Conservation (phyloP, 2,888 invertebrate genomes). For the Nomada flava region DNA sequence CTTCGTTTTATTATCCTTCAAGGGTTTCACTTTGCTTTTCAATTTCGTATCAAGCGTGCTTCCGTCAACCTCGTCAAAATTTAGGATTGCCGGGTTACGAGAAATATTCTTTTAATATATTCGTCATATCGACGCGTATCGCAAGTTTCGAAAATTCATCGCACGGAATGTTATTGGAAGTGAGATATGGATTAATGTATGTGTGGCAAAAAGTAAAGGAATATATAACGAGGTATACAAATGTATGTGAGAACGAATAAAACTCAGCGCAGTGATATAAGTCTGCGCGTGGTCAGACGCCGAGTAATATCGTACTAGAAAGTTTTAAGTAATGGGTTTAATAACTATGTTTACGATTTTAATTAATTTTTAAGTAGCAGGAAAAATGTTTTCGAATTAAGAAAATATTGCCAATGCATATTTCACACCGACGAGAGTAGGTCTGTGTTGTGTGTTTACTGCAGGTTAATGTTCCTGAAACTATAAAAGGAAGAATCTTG, state of each 20-base stretch:
- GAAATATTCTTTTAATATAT: background rate
- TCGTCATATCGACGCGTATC: background rate
- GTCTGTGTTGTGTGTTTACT: no score
- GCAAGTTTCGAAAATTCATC: background rate
- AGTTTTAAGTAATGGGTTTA: no score
- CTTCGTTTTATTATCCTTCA: slow-evolving; percentile 2
- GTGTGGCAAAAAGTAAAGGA: background rate
- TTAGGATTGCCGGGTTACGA: background rate
- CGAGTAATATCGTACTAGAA: no score
- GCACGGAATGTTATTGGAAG: background rate
- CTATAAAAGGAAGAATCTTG: no score
- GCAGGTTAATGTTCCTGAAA: no score
- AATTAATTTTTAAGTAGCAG: no score
- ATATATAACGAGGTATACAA: background rate
- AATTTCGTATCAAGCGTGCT: background rate
- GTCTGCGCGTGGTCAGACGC: background rate
- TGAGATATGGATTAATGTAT: background rate
- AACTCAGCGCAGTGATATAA: background rate
- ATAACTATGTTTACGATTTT: no score
- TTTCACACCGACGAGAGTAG: no score
- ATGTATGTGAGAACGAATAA: background rate
- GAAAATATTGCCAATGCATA: no score
- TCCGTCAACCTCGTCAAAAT: background rate
- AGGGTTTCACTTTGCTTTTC: slow-evolving; percentile 1
- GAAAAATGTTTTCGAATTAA: no score